phyloP scores from a whole-genome alignment of 1,140 invertebrate species.

The Drosophila virilis region DNA sequence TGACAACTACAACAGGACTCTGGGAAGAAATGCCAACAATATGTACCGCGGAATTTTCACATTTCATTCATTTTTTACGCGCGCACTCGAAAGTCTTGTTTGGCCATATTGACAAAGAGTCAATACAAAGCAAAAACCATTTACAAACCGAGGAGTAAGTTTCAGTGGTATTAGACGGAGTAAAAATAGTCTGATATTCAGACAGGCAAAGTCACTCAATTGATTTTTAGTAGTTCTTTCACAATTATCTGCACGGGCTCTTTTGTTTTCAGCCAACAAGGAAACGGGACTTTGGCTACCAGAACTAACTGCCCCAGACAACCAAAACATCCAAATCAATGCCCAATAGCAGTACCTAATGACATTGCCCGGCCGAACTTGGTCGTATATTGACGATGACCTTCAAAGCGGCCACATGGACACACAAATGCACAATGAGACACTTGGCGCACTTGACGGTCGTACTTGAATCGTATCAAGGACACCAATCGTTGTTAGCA shows the following conservation, averaged over 20 bases:
- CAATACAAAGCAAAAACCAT: not conserved
- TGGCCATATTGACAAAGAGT: constrained; percentile 34
- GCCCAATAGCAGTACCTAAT: constrained; percentile 41
- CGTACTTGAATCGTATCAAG: constrained; percentile 79
- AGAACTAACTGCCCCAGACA: constrained; percentile 11
- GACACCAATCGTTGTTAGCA: constrained; percentile 73
- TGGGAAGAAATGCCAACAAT: constrained; percentile 10
- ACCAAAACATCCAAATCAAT: not conserved
- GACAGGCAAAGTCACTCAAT: constrained; percentile 76
- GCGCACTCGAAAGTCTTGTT: constrained; percentile 34
- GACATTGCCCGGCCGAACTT: constrained; percentile 51
- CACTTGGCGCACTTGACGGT: constrained; percentile 72
- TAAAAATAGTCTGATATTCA: constrained; percentile 25
- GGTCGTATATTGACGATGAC: constrained; percentile 45
- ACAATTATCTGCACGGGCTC: constrained; percentile 67
- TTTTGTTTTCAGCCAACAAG: constrained; percentile 51
- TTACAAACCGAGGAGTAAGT: too few relatives aligned
- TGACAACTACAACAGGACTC: constrained; percentile 17
- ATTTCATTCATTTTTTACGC: constrained; percentile 56
- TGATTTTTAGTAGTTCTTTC: constrained; percentile 70
- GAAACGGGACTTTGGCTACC: constrained; percentile 23
- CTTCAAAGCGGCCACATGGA: constrained; percentile 49
- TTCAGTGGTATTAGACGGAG: not conserved
- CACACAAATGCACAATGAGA: constrained; percentile 74
- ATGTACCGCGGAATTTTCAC: constrained; percentile 36